Evolutionary conservation across 2,113 vertebrate genomes (phyloP), one percentile per base, ranked within the genome.

Genomic region (Alces alces): DNA sequence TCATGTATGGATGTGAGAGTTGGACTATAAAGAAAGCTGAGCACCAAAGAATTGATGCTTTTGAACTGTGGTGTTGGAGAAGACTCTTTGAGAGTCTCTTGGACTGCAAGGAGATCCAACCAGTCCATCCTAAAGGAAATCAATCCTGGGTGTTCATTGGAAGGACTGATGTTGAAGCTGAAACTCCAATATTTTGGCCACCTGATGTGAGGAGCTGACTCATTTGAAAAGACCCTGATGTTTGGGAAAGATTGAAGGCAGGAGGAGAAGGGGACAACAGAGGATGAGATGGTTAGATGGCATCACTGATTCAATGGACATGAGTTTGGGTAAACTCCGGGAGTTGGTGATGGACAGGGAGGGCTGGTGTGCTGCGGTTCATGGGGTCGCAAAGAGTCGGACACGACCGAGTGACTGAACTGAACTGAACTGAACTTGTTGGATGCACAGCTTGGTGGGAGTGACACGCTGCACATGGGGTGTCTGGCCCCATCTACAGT

Each of bases 391-490:
- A 70, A 66, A 66, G n/a, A 70, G 64, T 70, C 2, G 1, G n/a
- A 70, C 10, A 5, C 0, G 10, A 70, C 5, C 39, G n/a, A 39
- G 19, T 0, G 1, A 70, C 2, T 39, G 5, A 39, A 39, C 10
- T 70, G 66, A 39, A 39, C n/a, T 70, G 66, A 39, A 6, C 66
- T 70, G 66, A 70, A 70, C 66, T 5, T 39, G n/a, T 39, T 70
- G 19, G 17, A 23, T 23, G 19, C 23, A 19, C 2, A 39, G 66
- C 19, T 70, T 36, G 33, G 19, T 1, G 23, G 5, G 9, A 23
- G 23, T 54, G 16, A 5, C 9, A 76, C 0, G 0, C 6, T 1
- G 1, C 33, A 2, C 1, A 0, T 16, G 0, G 3, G 45, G 16
- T 9, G 7, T 23, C n/a, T 10, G 19, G 28, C 47, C 17, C 33